Evolutionary conservation across 2,888 invertebrate species (phyloP), one percentile per base, ranked within the genome.

Genomic region (Resseliella maxima): DNA sequence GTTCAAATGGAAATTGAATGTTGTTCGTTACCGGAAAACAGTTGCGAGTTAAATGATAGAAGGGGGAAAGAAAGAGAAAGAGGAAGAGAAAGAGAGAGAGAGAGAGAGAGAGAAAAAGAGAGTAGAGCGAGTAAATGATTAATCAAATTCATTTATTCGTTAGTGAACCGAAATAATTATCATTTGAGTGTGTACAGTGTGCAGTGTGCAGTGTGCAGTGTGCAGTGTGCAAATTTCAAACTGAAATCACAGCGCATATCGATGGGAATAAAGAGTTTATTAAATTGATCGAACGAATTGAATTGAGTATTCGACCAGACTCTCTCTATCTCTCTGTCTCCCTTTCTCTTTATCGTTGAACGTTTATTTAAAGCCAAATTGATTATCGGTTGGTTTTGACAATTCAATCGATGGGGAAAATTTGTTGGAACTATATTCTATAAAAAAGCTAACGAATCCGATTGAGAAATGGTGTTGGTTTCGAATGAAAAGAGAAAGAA

Each of bases 381-480:
- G 72, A 72, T 72, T 72, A 72, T 72, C 72, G n/a, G 72, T 31
- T 72, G 72, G 72, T 27, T 72, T 31, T 31, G 72, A 72, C 72
- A 72, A 72, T 72, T 72, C 72, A 35, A 72, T 72, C 15, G 72
- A 72, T 72, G 72, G 15, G 8, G 10, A 10, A 72, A 59, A 3
- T 24, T 59, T 59, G 59, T 59, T 35, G 15, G 10, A 3, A 72
- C 31, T 12, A 6, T 35, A 21, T 12, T 8, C 15, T 18, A 12
- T 18, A 50, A 35, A 27, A 72, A 15, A 31, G 31, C 1, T 31
- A 72, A 18, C 59, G 24, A 3, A 24, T 72, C 31, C 72, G 31
- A 72, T 72, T 35, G 31, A 31, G 31, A n/a, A n/a, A 72, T 50
- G 50, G 50, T 50, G 15, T 59, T 59, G n/a, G 59, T 59, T 59